Percentiles rank a stretch among this genome's conserved stretches.
phyloP scores from a whole-genome alignment of 2,113 vertebrate species.

The Barnardius zonarius region DNA sequence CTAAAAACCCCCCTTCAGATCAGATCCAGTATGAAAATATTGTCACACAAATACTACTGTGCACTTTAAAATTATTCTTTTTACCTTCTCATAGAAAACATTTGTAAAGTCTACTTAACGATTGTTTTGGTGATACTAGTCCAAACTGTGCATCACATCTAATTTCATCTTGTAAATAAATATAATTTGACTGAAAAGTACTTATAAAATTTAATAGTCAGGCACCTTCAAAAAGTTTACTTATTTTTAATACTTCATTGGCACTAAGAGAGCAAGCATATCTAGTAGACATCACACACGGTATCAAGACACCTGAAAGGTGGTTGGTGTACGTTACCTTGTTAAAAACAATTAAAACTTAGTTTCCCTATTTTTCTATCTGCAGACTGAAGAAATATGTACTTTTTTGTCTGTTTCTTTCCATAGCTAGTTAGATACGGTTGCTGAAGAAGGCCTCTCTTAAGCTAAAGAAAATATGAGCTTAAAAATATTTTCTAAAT shows the following conservation, averaged over 20 bases:
- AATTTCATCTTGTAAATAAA: not conserved
- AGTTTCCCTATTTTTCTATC: not conserved
- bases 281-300: not conserved
- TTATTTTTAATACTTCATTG: not conserved
- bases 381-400: not conserved
- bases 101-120: not conserved
- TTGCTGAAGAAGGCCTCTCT: not conserved
- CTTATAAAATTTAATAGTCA: not conserved
- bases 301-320: accelerated
- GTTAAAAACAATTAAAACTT: not conserved
- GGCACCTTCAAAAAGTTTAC: accelerated
- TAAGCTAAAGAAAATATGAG: not conserved
- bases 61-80: not conserved
- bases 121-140: not conserved
- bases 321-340: not conserved
- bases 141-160: not conserved
- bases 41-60: not conserved
- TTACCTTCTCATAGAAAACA: not conserved
- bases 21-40: not conserved
- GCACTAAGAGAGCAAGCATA: not conserved
- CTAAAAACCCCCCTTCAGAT: not conserved
- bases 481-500: not conserved
- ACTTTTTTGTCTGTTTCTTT: not conserved
- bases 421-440: not conserved
- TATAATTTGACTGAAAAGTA: not conserved